phyloP scores from a whole-genome alignment of 1,140 invertebrate genomes.

The Phymorhynchus buccinoides region DNA sequence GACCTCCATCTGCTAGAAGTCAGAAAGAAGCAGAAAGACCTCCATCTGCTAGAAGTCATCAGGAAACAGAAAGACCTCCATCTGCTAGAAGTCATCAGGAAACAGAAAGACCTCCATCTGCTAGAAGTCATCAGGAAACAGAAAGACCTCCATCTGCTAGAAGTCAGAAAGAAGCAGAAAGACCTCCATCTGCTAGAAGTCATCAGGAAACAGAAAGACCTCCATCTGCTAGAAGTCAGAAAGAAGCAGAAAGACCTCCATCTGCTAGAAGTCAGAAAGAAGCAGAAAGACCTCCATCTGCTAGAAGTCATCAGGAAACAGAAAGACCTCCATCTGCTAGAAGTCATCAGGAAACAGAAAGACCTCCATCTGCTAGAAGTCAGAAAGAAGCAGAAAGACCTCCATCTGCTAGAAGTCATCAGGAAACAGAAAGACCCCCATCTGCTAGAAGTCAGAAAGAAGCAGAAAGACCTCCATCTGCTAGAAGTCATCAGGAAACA shows the following conservation, averaged over 20 bases:
- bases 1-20: neutral
- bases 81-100: neutral
- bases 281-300: neutral
- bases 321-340: neutral
- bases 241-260: neutral
- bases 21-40: neutral
- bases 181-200: slow-evolving; percentile 14
- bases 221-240: neutral
- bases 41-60: slow-evolving; percentile 12
- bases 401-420: no score
- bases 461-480: neutral
- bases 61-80: neutral
- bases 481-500: neutral
- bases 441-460: neutral
- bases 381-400: neutral
- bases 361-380: neutral
- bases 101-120: neutral
- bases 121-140: neutral
- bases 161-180: neutral
- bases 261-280: slow-evolving; percentile 2
- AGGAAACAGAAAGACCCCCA: neutral
- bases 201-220: neutral
- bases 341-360: neutral
- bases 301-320: neutral
- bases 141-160: neutral